These are phyloP conservation scores for Catocala fraxini DNA, from an alignment of 2,888 invertebrate genomes.

Conservation along the genomic window DNA sequence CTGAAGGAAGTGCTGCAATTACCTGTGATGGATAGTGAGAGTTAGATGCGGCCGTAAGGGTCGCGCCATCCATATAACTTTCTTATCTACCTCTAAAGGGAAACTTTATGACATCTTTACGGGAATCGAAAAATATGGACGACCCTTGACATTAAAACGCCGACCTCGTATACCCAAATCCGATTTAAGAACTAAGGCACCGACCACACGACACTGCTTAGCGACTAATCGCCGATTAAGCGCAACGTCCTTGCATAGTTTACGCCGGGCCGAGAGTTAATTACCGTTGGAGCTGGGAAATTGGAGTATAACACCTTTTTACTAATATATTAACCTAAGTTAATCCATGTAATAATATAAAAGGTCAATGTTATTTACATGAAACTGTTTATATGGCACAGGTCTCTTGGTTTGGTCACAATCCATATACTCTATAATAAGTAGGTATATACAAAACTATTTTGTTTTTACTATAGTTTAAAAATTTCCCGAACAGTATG, in stretches of 20 bases:
- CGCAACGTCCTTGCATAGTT: conserved; percentile 35
- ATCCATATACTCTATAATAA: no score
- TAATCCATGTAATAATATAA: no score
- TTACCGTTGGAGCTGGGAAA: no score
- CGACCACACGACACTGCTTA: conserved; percentile 39
- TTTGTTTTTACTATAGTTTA: no score
- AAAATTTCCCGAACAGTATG: no score
- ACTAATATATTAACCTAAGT: no score
- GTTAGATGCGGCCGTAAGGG: conserved; percentile 77
- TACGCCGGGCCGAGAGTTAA: conserved; percentile 8
- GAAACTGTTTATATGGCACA: no score
- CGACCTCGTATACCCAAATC: conserved; percentile 61
- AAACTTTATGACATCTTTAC: conserved; percentile 83
- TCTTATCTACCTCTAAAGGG: conserved; percentile 78
- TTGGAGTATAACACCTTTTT: no score
- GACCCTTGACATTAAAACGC: conserved; percentile 73
- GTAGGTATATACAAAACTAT: no score
- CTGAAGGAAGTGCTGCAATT: conserved; percentile 80
- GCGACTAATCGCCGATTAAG: conserved; percentile 41
- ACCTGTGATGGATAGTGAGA: conserved; percentile 80
- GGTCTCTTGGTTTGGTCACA: no score
- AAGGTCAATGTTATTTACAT: no score
- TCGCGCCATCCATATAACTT: conserved; percentile 77
- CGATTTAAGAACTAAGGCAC: conserved; percentile 61
- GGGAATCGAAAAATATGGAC: conserved; percentile 80